Conservation (phyloP, 2,888 invertebrate genomes). For the Hymenopus coronatus region DNA sequence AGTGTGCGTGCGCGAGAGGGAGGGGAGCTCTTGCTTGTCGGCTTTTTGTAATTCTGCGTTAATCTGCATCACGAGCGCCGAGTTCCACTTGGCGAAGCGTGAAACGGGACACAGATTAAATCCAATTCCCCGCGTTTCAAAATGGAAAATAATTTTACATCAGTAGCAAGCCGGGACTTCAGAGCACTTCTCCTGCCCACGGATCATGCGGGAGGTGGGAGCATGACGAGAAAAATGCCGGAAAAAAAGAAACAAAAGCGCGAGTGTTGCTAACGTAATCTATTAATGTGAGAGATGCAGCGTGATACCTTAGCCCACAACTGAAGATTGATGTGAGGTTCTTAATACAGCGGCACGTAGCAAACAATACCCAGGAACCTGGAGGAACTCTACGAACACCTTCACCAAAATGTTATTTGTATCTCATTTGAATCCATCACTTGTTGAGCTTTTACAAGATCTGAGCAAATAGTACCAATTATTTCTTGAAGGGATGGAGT, state of each 20-base stretch:
- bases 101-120: slow-evolving; percentile 35
- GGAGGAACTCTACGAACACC: too few species aligned
- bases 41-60: slow-evolving; percentile 36
- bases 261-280: background rate
- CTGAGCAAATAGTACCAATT: too few species aligned
- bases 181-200: background rate
- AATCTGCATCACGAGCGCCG: slow-evolving; percentile 32
- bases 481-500: too few species aligned
- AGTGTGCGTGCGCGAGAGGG: background rate
- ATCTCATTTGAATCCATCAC: too few species aligned
- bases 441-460: too few species aligned
- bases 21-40: slow-evolving; percentile 29
- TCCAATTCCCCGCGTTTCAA: slow-evolving; percentile 35
- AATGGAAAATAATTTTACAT: slow-evolving; percentile 36
- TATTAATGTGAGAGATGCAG: background rate
- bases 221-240: background rate
- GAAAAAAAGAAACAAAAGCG: slow-evolving; percentile 4
- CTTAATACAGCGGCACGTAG: background rate
- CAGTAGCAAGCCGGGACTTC: slow-evolving; percentile 24
- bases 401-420: too few species aligned
- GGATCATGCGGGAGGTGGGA: slow-evolving; percentile 4
- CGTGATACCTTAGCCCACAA: background rate
- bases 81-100: slow-evolving; percentile 34
- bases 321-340: background rate
- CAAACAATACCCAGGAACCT: background rate